Percentiles rank a stretch among this genome's conserved stretches.
These are phyloP conservation scores for Phocoena sinus DNA, from an alignment of 2,113 vertebrate species.

Conservation along the genomic window DNA sequence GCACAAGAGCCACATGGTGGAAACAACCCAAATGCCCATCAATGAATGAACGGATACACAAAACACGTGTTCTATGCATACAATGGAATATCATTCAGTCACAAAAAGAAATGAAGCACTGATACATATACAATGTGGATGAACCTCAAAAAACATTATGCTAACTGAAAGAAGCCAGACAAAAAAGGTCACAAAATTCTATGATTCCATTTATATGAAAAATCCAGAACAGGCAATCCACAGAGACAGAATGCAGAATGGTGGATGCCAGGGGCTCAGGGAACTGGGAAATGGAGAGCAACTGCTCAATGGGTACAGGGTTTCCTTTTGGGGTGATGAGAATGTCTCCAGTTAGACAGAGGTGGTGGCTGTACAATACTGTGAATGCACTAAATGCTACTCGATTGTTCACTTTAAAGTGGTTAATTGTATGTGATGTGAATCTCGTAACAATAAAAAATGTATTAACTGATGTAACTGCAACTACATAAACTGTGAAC, in stretches of 20 bases:
- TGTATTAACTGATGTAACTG: too few relatives aligned
- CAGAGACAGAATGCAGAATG: not conserved
- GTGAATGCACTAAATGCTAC: not conserved
- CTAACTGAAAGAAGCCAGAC: not conserved
- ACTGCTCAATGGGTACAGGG: not conserved
- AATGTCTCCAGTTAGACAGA: not conserved
- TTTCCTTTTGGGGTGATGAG: not conserved
- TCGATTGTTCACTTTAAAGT: not conserved
- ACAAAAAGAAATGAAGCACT: not conserved
- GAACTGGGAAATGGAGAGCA: not conserved
- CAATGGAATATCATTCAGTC: not conserved
- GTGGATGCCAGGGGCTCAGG: not conserved
- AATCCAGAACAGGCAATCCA: not conserved
- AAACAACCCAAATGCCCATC: not conserved
- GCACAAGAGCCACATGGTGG: too few relatives aligned
- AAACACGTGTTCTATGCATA: not conserved
- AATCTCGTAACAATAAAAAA: not conserved
- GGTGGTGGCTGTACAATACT: rapidly evolving
- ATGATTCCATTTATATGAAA: not conserved
- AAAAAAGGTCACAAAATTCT: not conserved
- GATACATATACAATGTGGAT: too few relatives aligned
- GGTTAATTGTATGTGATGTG: rapidly evolving
- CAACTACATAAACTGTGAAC: not conserved
- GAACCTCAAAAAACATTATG: not conserved
- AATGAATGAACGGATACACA: rapidly evolving